Conservation (phyloP, 2,797 vertebrate genomes). For the Xenops minutus region DNA sequence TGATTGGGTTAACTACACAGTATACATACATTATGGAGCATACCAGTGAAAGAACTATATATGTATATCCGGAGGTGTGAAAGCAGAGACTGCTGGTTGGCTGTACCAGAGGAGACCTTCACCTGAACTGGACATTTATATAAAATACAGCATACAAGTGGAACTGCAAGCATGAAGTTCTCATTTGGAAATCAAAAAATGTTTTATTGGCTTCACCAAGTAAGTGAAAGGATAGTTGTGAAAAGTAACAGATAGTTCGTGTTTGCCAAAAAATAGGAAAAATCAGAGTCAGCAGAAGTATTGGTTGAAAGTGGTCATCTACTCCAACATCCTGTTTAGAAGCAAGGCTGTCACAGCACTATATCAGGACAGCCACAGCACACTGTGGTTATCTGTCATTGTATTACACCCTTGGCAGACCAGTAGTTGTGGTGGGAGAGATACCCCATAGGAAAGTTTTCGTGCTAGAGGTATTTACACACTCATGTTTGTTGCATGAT, state of each 20-base stretch:
- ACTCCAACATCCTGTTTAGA: not conserved
- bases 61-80: not conserved
- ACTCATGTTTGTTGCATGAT: not conserved
- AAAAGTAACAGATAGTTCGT: not conserved
- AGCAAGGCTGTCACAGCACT: not conserved
- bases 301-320: not conserved
- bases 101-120: not conserved
- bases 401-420: not conserved
- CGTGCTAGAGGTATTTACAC: not conserved
- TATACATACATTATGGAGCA: not conserved
- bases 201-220: not conserved
- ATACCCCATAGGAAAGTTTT: not conserved
- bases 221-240: not conserved
- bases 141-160: not conserved
- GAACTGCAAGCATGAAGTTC: not conserved
- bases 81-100: not conserved
- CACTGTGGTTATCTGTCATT: not conserved
- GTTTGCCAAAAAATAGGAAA: not conserved
- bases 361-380: not conserved
- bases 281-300: not conserved
- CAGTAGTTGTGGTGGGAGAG: not conserved
- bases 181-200: not conserved
- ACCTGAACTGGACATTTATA: not conserved
- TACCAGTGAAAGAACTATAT: not conserved
- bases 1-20: rapidly evolving